Base-by-base conservation (phyloP, 2,113 vertebrate species). In the Crotalus horridus region DNA sequence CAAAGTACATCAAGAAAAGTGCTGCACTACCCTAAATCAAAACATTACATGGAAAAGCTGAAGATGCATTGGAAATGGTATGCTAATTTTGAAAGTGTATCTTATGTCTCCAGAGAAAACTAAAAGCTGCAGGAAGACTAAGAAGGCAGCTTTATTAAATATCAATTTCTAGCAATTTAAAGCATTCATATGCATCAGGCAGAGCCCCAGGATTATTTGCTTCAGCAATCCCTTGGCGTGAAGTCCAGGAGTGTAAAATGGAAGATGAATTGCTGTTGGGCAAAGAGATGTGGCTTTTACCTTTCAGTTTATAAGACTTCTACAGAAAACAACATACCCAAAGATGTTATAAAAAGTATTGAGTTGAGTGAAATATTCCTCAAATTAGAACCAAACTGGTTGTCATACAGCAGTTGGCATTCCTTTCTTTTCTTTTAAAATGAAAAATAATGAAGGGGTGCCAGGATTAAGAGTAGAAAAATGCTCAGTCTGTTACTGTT, bases 11-110 rank as follows among this genome's bases (percentile, higher is more conserved):
- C 0, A 39, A 26, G 29, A 74, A 9, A 94, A 89, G 7, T 5
- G 0, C 8, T 94, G 7, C 12, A 33, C 17, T 48, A n/a, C 55
- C n/a, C 85, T 89, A 2, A 88, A 89, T 8, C 10, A 92, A 85
- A 89, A 23, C 85, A 91, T 8, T 87, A 33, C 24, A n/a, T 0
- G 85, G 88, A 92, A 95, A 92, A 89, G 39, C n/a, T 58, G 90
- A 29, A 85, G 59, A 92, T 93, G 33, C 69, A 87, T 23, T 2
- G 23, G 89, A 94, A 91, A 10, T 26, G 53, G 89, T 6, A 1
- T 46, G 92, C 94, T 93, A 10, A 24, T 58, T 51, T 59, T 86
- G 43, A 21, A 85, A 92, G 29, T 26, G 4, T 59, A 86, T 93
- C 43, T 85, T 64, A 46, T 10, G 46, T n/a, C 43, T 64, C 74